Evolutionary conservation across 2,797 vertebrate genomes (phyloP), one percentile per base, ranked within the genome.

Genomic region (Cyclura pinguis): DNA sequence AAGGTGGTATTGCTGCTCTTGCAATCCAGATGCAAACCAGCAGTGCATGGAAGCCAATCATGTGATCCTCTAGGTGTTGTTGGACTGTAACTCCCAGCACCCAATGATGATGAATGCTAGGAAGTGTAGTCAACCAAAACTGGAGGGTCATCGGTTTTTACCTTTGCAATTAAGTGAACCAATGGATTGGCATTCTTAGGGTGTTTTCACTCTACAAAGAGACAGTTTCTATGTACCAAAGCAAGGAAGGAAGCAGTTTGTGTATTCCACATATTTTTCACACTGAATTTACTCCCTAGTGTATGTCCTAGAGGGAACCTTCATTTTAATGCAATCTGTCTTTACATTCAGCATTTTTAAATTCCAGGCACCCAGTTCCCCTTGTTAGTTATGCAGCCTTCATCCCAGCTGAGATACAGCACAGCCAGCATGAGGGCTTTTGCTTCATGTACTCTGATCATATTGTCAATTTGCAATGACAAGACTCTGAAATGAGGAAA

Each of bases 381-480:
- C 9, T 35, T 57, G 80, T n/a, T 90, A 72, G 20, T 85, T 20
- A 38, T 76, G 6, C 80, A 29, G 83, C 27, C 76, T 89, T 42
- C 87, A 69, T 59, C 38, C 16, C 74, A 74, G 57, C 35, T 20
- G 12, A n/a, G 76, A 18, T 73, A 14, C 69, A 85, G 1, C 38
- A 74, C 50, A 76, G 78, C 22, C 3, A 18, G n/a, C 13, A 50
- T 24, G 57, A 64, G 14, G 32, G 59, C 59, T 84, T 81, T 92
- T 47, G 50, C 5, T 38, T 93, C 29, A 32, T 88, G 83, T 92
- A 3, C 22, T 88, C 29, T 62, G 16, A 94, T 50, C 22, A 1
- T 81, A 76, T 38, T 92, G 88, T 22, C 13, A 20, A 7, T 92
- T 93, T 81, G 62, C 32, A 92, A 59, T 73, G 52, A 83, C 47